These are phyloP conservation scores for Dioctria linearis DNA, from an alignment of 2,888 invertebrate genomes.

Conservation along the genomic window DNA sequence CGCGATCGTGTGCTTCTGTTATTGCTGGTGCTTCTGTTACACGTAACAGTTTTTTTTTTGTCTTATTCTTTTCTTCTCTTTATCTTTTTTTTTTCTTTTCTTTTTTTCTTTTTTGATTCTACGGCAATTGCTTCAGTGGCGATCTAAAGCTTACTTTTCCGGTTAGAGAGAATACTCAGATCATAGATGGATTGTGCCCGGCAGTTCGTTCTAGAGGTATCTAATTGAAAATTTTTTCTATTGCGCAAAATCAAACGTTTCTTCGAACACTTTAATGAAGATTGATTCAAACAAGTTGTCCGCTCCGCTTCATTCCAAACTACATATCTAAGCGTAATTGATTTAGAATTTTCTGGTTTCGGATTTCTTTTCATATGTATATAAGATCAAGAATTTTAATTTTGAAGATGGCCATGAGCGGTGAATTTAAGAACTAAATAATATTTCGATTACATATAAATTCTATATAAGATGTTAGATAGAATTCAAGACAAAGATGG, in stretches of 20 bases:
- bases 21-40: constrained; percentile 1
- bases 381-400: constrained; percentile 30
- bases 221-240: constrained; percentile 37
- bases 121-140: constrained; percentile 21
- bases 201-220: constrained; percentile 21
- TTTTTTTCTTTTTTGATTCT: constrained; percentile 19
- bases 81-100: not conserved
- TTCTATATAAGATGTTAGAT: not conserved
- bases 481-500: not conserved
- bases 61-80: constrained; percentile 14
- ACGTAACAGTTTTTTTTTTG: not conserved
- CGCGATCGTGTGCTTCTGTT: not conserved
- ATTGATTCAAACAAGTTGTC: constrained; percentile 26
- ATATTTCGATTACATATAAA: no score
- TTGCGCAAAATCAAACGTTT: constrained; percentile 25
- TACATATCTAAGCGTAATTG: not conserved
- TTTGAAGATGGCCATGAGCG: constrained; percentile 9
- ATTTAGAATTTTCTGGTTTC: constrained; percentile 18
- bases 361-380: not conserved
- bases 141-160: constrained; percentile 35
- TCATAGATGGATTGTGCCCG: constrained; percentile 1
- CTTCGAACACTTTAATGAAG: constrained; percentile 37
- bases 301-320: not conserved
- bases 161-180: constrained; percentile 35
- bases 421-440: not conserved